phyloP scores from a whole-genome alignment of 30 jellyfish, hydroid and myxozoan genomes.

The Aurelia aurita region DNA sequence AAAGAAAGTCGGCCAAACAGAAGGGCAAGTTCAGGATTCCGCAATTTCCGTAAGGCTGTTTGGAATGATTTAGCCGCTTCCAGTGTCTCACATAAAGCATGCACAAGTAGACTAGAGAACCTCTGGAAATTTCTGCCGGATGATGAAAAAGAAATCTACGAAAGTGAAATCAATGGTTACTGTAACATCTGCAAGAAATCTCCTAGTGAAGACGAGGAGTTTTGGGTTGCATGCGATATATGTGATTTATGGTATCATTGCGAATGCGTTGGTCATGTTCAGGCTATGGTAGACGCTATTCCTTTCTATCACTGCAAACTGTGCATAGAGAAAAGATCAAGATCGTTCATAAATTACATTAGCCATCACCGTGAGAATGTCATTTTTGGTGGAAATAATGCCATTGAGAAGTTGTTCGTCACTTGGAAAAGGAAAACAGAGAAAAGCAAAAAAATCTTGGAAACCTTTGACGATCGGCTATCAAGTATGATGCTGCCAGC shows the following conservation, averaged over 20 bases:
- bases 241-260: conserved; percentile 22
- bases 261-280: background rate
- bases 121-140: background rate
- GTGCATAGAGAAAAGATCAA: too few relatives aligned
- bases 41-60: conserved; percentile 6
- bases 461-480: background rate
- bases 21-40: conserved; percentile 1
- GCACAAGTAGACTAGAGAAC: background rate
- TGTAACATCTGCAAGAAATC: background rate
- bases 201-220: background rate
- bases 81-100: background rate
- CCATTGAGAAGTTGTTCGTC: too few relatives aligned
- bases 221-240: conserved; percentile 4
- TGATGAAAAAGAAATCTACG: background rate
- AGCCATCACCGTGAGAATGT: too few relatives aligned
- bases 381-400: too few relatives aligned
- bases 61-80: conserved; percentile 6
- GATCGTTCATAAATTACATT: too few relatives aligned
- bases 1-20: background rate
- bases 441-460: too few relatives aligned
- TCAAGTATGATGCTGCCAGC: too few relatives aligned
- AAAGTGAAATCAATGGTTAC: background rate
- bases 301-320: too few relatives aligned
- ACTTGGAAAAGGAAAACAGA: too few relatives aligned
- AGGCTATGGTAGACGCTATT: background rate